phyloP scores from a whole-genome alignment of 2,888 invertebrate genomes.

The Chymomyza fuscimana region DNA sequence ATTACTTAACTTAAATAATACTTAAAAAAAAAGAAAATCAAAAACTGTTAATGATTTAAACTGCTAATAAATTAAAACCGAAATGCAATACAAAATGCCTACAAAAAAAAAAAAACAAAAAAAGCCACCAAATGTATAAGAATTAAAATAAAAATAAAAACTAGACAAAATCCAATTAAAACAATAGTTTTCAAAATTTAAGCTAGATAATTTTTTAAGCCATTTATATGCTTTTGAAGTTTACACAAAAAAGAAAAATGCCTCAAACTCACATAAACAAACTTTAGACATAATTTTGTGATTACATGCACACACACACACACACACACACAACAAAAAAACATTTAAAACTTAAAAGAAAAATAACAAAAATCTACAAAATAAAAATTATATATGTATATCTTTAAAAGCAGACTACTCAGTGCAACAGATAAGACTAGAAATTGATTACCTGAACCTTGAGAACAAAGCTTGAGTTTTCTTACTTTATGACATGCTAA shows the following conservation, averaged over 20 bases:
- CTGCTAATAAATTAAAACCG: too few relatives aligned
- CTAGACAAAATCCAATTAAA: background rate
- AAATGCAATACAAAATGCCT: background rate
- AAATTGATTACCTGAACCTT: conserved; percentile 73
- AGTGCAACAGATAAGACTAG: conserved; percentile 72
- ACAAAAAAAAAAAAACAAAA: too few relatives aligned
- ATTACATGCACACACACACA: conserved; percentile 18
- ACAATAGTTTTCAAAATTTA: conserved; percentile 2
- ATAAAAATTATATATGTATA: conserved; percentile 26
- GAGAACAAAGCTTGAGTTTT: conserved; percentile 70
- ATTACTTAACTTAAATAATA: background rate
- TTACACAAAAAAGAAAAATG: background rate
- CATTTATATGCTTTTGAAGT: conserved; percentile 2
- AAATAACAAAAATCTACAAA: conserved; percentile 3
- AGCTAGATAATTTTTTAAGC: conserved; percentile 1
- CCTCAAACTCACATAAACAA: too few relatives aligned
- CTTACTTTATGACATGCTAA: conserved; percentile 48
- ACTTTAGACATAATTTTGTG: background rate
- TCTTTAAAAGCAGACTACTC: conserved; percentile 66
- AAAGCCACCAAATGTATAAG: background rate
- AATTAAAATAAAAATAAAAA: background rate
- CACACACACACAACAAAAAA: conserved; percentile 8
- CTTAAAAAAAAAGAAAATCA: background rate
- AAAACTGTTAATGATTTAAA: background rate
- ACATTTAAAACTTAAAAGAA: conserved; percentile 24